Evolutionary conservation across 2,797 vertebrate genomes (phyloP), one percentile per base, ranked within the genome.

Genomic region (Menidia menidia): DNA sequence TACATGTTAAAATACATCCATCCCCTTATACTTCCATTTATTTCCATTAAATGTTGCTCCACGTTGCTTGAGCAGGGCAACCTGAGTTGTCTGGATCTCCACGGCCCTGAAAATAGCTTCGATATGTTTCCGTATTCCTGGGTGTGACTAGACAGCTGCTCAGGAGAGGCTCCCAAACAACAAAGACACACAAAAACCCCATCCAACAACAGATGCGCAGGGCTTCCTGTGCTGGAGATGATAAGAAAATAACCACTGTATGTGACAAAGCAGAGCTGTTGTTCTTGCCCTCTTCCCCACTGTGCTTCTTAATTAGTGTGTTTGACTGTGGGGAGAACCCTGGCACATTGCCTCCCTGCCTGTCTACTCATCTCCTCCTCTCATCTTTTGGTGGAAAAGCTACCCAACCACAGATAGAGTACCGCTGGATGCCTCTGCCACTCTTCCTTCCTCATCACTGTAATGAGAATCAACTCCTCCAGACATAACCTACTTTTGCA

Each of bases 251-350:
- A 81, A 87, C 85, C 85, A 39, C 35, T 39, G 35, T 39, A 82
- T 81, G 85, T 88, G 83, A 88, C 87, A 87, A 76, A 81, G 81
- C 77, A 73, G 76, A 77, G 84, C 82, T 83, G 87, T 78, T 89
- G 82, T 87, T 85, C 68, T 87, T 77, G 73, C 78, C 77, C 81
- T 79, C 82, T 86, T 82, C 85, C 87, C 85, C 72, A 89, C 84
- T 78, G 82, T 77, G 89, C 89, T 89, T 81, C 88, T 90, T 93
- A 93, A 93, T 93, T 93, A 93, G 85, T 87, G 84, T 81, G 83
- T 87, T 80, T 84, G 75, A 75, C 85, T 85, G 82, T 75, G 79
- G 85, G 82, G 83, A 79, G 86, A 86, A 74, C 82, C 80, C 74
- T 93, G 90, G 88, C 89, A 89, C 78, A 69, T 68, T 6, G 60